Base-by-base conservation (phyloP, 1,140 invertebrate genomes). In the Temnothorax curvispinosus region DNA sequence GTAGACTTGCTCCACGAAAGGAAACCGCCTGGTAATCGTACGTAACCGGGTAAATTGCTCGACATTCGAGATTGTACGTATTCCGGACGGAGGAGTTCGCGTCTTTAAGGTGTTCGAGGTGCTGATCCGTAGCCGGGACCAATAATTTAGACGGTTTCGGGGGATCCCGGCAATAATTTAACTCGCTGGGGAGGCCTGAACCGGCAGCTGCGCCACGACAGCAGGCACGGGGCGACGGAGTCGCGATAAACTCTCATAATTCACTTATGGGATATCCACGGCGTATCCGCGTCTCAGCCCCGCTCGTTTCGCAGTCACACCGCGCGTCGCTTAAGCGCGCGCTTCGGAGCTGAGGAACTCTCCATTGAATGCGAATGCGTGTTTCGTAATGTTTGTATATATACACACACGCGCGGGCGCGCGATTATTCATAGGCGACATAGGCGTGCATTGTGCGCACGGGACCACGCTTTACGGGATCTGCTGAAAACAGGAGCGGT, bases 221-320 rank as follows among this genome's bases (percentile, higher is more conserved):
- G 32, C 67, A 76, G 85, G 75, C 85, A 78, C 88, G 75, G 89
- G 89, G 76, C 89, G 86, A 85, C 89, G 65, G 86, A 90, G 89
- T 91, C 89, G 85, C 80, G 86, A 89, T 91, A 89, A 91, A 91
- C 90, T 91, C 90, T 91, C 88, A 84, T 91, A 91, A 91, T 91
- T 91, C 88, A 91, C 90, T 91, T 89, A 89, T 27, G 78, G 88
- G 72, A 89, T 90, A 90, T 89, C 77, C 76, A 71, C 65, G 47
- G 8, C 74, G 52, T 89, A 86, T 87, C 86, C 74, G 81, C 88
- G 44, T 84, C 69, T 84, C 80, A 50, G 69, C 27, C 54, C 56
- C 69, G 80, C 35, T 72, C 18, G 27, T 27, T 35, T 32, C 67
- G 52, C 77, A 81, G 32, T 75, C 65, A 44, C 27, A 8, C 65